Percentiles rank a stretch among this genome's conserved stretches.
Evolutionary conservation across 2,888 invertebrate species (phyloP).

Genomic region (Acronicta psi): DNA sequence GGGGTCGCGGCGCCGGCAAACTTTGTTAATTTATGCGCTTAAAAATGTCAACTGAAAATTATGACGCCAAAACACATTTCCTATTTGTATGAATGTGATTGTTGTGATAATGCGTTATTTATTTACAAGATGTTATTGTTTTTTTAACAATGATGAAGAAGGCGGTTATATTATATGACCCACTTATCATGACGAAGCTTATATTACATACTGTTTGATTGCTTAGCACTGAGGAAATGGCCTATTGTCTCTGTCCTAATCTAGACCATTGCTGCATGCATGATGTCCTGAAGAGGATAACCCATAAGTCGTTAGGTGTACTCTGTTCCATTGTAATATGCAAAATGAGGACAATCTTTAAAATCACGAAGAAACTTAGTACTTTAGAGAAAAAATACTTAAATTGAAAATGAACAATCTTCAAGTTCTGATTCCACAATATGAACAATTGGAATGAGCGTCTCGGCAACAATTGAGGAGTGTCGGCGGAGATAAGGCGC

Average conservation of each 20-base stretch:
- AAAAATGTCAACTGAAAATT: constrained; percentile 89
- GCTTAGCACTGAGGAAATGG: neutral
- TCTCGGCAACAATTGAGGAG: constrained; percentile 72
- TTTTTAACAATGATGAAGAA: constrained; percentile 16
- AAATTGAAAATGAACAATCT: constrained; percentile 2
- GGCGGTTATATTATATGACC: neutral
- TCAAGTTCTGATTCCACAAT: constrained; percentile 40
- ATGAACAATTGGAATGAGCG: constrained; percentile 59
- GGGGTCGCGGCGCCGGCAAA: constrained; percentile 85
- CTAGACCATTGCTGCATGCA: no score
- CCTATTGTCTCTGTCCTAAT: no score
- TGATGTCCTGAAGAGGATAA: neutral
- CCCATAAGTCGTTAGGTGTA: neutral
- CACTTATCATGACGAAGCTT: neutral
- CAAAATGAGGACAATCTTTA: neutral
- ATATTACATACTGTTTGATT: neutral
- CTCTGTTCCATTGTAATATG: neutral
- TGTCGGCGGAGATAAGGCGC: constrained; percentile 82
- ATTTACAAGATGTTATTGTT: constrained; percentile 10
- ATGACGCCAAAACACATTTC: constrained; percentile 88
- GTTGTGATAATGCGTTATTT: constrained; percentile 47
- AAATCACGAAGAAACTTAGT: neutral
- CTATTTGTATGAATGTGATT: constrained; percentile 79
- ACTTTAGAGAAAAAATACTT: neutral
- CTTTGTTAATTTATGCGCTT: constrained; percentile 89